phyloP scores from a whole-genome alignment of 2,888 invertebrate genomes.

The Monochamus alternatus region DNA sequence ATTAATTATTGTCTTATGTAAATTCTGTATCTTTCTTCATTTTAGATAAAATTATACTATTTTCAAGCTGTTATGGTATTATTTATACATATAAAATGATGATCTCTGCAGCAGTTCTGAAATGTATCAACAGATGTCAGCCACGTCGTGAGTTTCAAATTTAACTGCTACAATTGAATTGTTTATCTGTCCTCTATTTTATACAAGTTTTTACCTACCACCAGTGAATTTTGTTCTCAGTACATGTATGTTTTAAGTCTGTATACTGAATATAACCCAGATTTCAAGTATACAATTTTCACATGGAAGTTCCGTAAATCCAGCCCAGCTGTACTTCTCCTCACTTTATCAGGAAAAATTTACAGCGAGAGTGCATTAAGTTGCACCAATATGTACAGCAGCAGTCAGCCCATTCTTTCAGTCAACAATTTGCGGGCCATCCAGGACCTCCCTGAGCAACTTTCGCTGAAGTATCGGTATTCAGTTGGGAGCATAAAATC shows the following conservation, averaged over 20 bases:
- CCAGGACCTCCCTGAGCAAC: constrained; percentile 38
- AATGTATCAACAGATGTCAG: too few species aligned
- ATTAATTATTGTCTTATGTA: too few species aligned
- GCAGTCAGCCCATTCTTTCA: constrained; percentile 34
- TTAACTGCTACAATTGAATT: too few species aligned
- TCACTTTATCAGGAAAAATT: background rate
- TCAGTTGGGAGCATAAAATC: constrained; percentile 48
- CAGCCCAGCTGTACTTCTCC: background rate
- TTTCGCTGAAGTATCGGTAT: constrained; percentile 43
- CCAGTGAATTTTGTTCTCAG: too few species aligned
- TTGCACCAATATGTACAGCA: constrained; percentile 15
- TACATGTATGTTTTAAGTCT: background rate
- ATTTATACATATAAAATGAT: too few species aligned
- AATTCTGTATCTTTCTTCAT: too few species aligned
- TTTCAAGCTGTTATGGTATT: too few species aligned
- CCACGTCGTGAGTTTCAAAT: too few species aligned
- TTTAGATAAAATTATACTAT: too few species aligned
- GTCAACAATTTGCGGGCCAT: constrained; percentile 35
- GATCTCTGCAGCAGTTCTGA: too few species aligned
- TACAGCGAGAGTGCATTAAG: constrained; percentile 12
- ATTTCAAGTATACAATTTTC: background rate
- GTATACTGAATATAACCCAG: background rate
- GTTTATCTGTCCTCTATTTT: too few species aligned
- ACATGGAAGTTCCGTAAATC: background rate
- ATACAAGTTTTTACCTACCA: too few species aligned